These are phyloP conservation scores for Drosophila gaucha DNA, from an alignment of 2,888 invertebrate genomes.

Conservation along the genomic window DNA sequence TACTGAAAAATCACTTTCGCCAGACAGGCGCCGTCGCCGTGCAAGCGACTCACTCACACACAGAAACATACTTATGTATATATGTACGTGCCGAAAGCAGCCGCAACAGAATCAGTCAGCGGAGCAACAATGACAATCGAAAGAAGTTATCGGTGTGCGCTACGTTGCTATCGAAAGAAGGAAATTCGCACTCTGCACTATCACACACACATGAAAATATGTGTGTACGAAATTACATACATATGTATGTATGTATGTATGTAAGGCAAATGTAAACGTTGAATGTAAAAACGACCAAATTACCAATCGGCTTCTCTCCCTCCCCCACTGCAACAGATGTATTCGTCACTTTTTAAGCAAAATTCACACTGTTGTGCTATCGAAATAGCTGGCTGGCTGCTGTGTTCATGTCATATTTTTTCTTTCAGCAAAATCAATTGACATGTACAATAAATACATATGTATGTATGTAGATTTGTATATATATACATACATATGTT, in stretches of 20 bases:
- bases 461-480: neutral
- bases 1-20: slow-evolving; percentile 75
- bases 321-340: neutral
- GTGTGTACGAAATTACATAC: slow-evolving; percentile 5
- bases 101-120: slow-evolving; percentile 56
- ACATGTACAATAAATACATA: slow-evolving; percentile 28
- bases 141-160: slow-evolving; percentile 56
- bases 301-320: slow-evolving; percentile 4
- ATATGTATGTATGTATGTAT: slow-evolving; percentile 4
- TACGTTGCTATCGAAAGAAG: slow-evolving; percentile 56
- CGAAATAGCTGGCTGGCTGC: slow-evolving; percentile 22
- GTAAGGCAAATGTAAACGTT: slow-evolving; percentile 16
- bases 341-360: slow-evolving; percentile 18
- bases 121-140: slow-evolving; percentile 53
- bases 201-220: slow-evolving; percentile 8
- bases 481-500: slow-evolving; percentile 23
- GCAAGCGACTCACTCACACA: slow-evolving; percentile 42
- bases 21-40: slow-evolving; percentile 67
- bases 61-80: slow-evolving; percentile 13
- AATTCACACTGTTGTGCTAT: slow-evolving; percentile 19
- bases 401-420: slow-evolving; percentile 30
- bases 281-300: slow-evolving; percentile 12
- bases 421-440: slow-evolving; percentile 43
- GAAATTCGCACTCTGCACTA: slow-evolving; percentile 54
- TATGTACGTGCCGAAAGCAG: slow-evolving; percentile 50